Evolutionary conservation across 2,888 invertebrate species (phyloP).

Genomic region (Dexiosoma caninum): DNA sequence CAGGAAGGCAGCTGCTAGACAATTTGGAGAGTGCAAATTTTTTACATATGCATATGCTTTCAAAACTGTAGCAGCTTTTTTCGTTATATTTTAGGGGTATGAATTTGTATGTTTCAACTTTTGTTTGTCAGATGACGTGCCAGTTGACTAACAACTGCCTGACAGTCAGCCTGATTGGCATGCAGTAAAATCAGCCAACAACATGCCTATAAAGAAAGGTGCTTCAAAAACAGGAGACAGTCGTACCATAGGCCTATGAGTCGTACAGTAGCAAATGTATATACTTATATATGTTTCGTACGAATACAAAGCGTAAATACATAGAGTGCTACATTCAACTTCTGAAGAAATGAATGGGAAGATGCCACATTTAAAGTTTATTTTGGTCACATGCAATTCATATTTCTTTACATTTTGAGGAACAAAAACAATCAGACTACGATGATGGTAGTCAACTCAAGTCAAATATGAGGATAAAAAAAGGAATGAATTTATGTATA

Average conservation of each 20-base stretch:
- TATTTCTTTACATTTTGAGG: slow-evolving; percentile 29
- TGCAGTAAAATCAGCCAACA: slow-evolving; percentile 27
- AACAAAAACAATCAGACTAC: slow-evolving; percentile 49
- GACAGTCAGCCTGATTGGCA: slow-evolving; percentile 30
- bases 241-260: neutral
- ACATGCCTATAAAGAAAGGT: slow-evolving; percentile 12
- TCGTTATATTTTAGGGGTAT: slow-evolving; percentile 42
- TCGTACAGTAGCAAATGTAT: neutral
- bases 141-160: slow-evolving; percentile 32
- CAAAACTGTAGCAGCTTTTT: slow-evolving; percentile 23
- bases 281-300: neutral
- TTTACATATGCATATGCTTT: slow-evolving; percentile 54
- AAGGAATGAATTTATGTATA: slow-evolving; percentile 23
- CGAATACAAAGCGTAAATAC: no score
- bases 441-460: slow-evolving; percentile 47
- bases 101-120: slow-evolving; percentile 23
- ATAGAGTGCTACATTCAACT: slow-evolving; percentile 7
- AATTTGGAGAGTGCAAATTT: slow-evolving; percentile 39
- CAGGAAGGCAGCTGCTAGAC: slow-evolving; percentile 27
- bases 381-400: slow-evolving; percentile 61
- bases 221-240: slow-evolving; percentile 18
- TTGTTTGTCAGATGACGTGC: slow-evolving; percentile 16
- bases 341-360: slow-evolving; percentile 47
- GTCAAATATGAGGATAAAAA: slow-evolving; percentile 36
- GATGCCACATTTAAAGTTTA: slow-evolving; percentile 63